phyloP scores from a whole-genome alignment of 2,888 invertebrate species.

The Plemyria rubiginata region DNA sequence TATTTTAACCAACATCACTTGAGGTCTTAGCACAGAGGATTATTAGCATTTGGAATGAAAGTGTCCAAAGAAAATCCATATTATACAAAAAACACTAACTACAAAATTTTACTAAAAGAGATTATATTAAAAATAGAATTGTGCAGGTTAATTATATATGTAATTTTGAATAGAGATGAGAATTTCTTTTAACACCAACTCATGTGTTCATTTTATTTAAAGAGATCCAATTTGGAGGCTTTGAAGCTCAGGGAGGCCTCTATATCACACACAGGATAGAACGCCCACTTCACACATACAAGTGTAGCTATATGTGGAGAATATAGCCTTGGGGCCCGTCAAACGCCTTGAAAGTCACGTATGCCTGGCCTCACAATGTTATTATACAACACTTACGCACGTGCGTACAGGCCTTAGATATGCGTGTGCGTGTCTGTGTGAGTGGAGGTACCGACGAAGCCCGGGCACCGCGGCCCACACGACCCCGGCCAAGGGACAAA shows the following conservation, averaged over 20 bases:
- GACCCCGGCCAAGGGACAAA: slow-evolving; percentile 84
- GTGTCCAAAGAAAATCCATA: too few species aligned
- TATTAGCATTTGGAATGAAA: too few species aligned
- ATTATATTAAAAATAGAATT: neutral
- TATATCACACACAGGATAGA: slow-evolving; percentile 70
- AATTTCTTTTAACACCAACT: slow-evolving; percentile 52
- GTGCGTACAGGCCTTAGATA: slow-evolving; percentile 51
- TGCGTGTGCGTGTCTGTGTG: slow-evolving; percentile 51
- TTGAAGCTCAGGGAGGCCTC: slow-evolving; percentile 66
- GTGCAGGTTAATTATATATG: slow-evolving; percentile 13
- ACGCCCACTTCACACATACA: slow-evolving; percentile 65
- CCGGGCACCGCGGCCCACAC: slow-evolving; percentile 82
- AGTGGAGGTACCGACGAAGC: slow-evolving; percentile 56
- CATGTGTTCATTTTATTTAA: slow-evolving; percentile 66
- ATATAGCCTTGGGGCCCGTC: slow-evolving; percentile 76
- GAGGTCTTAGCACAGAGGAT: too few species aligned
- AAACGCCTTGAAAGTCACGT: slow-evolving; percentile 81
- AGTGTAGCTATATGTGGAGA: slow-evolving; percentile 52
- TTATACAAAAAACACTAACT: too few species aligned
- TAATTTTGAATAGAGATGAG: slow-evolving; percentile 43
- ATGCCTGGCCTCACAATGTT: slow-evolving; percentile 80
- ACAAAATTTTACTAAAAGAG: neutral
- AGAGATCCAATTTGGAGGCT: slow-evolving; percentile 81
- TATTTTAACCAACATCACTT: too few species aligned
- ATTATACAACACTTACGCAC: slow-evolving; percentile 82